Evolutionary conservation across 2,797 vertebrate species (phyloP), one percentile per base, ranked within the genome.

Genomic region (Pseudomugil tenellus): DNA sequence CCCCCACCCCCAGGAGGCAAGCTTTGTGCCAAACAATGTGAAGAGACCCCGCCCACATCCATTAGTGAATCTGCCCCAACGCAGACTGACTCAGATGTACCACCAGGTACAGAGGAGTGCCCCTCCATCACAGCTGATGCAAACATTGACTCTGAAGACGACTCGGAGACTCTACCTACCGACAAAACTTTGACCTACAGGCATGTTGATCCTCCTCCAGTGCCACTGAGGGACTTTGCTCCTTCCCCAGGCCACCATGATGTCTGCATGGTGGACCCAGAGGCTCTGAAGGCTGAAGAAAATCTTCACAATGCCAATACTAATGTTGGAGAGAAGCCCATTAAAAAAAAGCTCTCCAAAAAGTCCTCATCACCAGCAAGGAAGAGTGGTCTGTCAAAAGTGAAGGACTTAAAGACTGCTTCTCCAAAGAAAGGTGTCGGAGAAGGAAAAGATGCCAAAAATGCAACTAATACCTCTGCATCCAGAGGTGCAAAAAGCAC

Each of bases 121-220:
- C 98, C 98, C 59, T 99, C 98, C 61, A 99, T 99, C 85, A 99
- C 98, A 77, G 97, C 98, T 23, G 98, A 99, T 85, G 98, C 97
- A 68, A 99, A 99, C 79, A 99, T 99, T 56, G 98, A 99, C 87
- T 99, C 98, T 0, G 98, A 99, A 86, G 98, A 99, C 26, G 98
- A 99, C 72, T 99, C 98, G 0, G 98, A 99, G 92, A 99, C 98
- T 60, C 94, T 99, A 67, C 98, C 98, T 0, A 98, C 97, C 0
- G 98, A 99, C 91, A 97, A 96, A 90, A 99, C 98, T 0, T 93
- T 99, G 81, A 97, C 95, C 0, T 97, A 96, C 91, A 96, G 95
- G 73, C 96, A 97, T 67, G 94, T 93, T 29, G 97, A 99, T 69
- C 97, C 97, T 4, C 95, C 94, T 0, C 97, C 98, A 0, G 90